Evolutionary conservation across 1,140 invertebrate genomes (phyloP).

Genomic region (Lerema accius): DNA sequence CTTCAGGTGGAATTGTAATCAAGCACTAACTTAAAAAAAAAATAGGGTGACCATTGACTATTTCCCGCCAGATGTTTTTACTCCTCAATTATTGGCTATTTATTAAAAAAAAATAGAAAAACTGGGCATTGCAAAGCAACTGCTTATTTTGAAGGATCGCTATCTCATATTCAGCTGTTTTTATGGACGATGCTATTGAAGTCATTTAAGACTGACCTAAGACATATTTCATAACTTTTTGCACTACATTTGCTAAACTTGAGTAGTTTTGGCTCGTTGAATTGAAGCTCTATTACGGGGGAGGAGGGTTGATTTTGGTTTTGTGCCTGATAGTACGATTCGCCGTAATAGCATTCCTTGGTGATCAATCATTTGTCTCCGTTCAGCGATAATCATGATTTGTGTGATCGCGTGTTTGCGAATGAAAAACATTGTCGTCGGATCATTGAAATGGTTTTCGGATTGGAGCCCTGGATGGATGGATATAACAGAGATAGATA

Average conservation of each 20-base stretch:
- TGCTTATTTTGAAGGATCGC: constrained; percentile 33
- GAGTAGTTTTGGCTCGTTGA: neutral
- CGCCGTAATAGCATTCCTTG: constrained; percentile 51
- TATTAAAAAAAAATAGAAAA: constrained; percentile 16
- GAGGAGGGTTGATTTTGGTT: constrained; percentile 31
- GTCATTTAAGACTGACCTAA: constrained; percentile 41
- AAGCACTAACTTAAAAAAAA: no score
- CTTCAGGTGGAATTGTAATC: no score
- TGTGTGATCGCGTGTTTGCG: constrained; percentile 58
- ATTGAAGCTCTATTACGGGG: constrained; percentile 20
- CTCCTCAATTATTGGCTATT: no score
- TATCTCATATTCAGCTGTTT: constrained; percentile 45
- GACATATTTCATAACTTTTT: constrained; percentile 47
- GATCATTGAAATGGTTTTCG: constrained; percentile 38
- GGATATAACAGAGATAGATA: neutral
- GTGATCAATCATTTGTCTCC: constrained; percentile 66
- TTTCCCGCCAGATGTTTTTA: no score
- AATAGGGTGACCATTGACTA: no score
- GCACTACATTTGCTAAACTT: constrained; percentile 28
- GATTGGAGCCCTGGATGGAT: neutral
- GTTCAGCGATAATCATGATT: constrained; percentile 62
- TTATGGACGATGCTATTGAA: constrained; percentile 40
- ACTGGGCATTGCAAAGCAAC: constrained; percentile 15
- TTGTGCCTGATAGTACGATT: constrained; percentile 37
- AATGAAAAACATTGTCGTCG: constrained; percentile 49